A percentile compares a stretch with the other conserved stretches of the same genome.
These are phyloP conservation scores for Rhamphomyia laevipes DNA, from an alignment of 2,888 invertebrate species.

Conservation along the genomic window DNA sequence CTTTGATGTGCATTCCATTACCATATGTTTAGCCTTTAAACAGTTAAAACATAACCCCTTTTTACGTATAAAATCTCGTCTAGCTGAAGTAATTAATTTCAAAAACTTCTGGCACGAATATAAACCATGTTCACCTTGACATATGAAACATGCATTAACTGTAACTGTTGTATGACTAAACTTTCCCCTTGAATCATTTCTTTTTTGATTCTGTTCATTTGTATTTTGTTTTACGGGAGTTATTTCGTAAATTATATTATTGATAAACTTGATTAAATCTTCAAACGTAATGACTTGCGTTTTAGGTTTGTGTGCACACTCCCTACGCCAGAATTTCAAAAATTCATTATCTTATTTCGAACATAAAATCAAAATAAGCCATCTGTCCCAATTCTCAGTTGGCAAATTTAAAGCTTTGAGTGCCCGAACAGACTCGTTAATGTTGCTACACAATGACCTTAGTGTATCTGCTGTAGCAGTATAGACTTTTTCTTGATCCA, in stretches of 20 bases:
- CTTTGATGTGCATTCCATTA: not conserved
- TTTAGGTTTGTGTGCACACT: too few species aligned
- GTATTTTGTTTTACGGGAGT: too few species aligned
- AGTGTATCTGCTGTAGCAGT: not conserved
- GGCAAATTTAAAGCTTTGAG: not conserved
- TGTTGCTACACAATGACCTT: not conserved
- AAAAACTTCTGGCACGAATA: too few species aligned
- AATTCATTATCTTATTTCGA: not conserved
- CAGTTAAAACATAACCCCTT: not conserved
- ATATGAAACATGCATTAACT: not conserved
- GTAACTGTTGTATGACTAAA: too few species aligned
- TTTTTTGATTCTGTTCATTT: too few species aligned
- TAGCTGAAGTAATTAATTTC: not conserved
- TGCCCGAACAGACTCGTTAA: not conserved
- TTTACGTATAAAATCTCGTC: slow-evolving; percentile 1
- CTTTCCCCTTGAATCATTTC: too few species aligned
- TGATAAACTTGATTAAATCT: too few species aligned
- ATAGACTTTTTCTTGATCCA: not conserved
- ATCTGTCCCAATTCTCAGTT: not conserved
- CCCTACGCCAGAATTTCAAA: not conserved
- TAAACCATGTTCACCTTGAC: not conserved
- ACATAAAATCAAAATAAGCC: not conserved
- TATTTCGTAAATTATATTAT: too few species aligned
- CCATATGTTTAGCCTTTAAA: not conserved
- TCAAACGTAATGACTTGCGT: too few species aligned